Evolutionary conservation across 1,140 invertebrate genomes (phyloP), one percentile per base, ranked within the genome.

Genomic region (Sinella curviseta): DNA sequence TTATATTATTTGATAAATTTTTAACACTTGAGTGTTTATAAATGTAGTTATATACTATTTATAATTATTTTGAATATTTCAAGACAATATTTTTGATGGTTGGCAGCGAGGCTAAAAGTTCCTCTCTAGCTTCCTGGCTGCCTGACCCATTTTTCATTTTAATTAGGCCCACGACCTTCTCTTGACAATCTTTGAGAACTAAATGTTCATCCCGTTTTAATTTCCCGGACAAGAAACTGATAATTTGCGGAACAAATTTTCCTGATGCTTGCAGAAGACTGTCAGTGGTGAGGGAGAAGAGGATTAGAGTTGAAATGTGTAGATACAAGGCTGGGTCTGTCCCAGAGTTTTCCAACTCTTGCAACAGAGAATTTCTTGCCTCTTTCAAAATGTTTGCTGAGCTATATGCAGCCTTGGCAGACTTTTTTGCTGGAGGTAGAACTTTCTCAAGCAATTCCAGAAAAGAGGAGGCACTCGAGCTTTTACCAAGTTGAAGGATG

Each of bases 81-180:
- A 31, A 2, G 31, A 70, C 65, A 70, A 75, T 26, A 39, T 36
- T 48, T 57, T 80, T 82, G 24, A 82, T 30, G 14, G 67, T 28
- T 31, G 74, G 76, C 35, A 78, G 60, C 12, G 70, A 74, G 1
- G 39, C 33, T 16, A 79, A 26, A 36, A 60, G 74, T 31, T 81
- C 74, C 8, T 35, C 48, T 35, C 17, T 70, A 2, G 31, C 57
- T 28, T 77, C 84, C 90, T 93, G 80, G 91, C 94, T 57, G 93
- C 94, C 77, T 94, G 96, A 85, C 91, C 96, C 85, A 96, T 95
- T 88, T 96, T 96, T 87, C 94, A 94, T 82, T 94, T 95, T 89
- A 91, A 95, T 86, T 93, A 93, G 87, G 92, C 92, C 85, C 93
- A 94, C 78, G 92, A 93, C 81, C 8, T 73, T 35, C 1, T 80